Percentiles rank a stretch among this genome's conserved stretches.
These are phyloP conservation scores for Anagyrus pseudococci DNA, from an alignment of 2,888 invertebrate genomes.

Conservation along the genomic window DNA sequence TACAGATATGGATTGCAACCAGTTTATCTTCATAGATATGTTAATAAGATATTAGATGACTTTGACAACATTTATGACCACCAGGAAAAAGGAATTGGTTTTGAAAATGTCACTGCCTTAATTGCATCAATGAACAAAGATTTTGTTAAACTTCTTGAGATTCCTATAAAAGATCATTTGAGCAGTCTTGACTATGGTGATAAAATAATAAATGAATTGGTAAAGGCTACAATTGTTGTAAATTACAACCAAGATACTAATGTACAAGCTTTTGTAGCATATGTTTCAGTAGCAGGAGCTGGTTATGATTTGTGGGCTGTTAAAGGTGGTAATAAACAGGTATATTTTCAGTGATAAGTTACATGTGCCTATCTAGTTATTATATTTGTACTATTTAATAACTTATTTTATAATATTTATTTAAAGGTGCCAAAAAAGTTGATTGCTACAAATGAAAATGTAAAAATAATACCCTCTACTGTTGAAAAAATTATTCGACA, in stretches of 20 bases:
- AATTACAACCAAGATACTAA: slow-evolving; percentile 70
- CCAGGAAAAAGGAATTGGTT: slow-evolving; percentile 64
- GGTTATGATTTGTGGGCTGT: slow-evolving; percentile 66
- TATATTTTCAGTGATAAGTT: no score
- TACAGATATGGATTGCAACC: slow-evolving; percentile 67
- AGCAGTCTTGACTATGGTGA: slow-evolving; percentile 60
- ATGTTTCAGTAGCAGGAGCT: slow-evolving; percentile 65
- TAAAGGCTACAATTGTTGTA: slow-evolving; percentile 64
- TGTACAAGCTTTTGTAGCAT: slow-evolving; percentile 64
- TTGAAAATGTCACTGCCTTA: slow-evolving; percentile 64
- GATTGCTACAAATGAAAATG: slow-evolving; percentile 48
- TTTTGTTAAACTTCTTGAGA: slow-evolving; percentile 62
- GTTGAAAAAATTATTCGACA: slow-evolving; percentile 50
- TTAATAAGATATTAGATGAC: slow-evolving; percentile 45
- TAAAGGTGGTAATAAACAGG: slow-evolving; percentile 67
- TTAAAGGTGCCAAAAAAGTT: slow-evolving; percentile 54
- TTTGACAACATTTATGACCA: slow-evolving; percentile 66
- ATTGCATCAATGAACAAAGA: slow-evolving; percentile 64
- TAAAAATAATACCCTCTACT: slow-evolving; percentile 45
- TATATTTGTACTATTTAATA: background rate
- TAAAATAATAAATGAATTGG: slow-evolving; percentile 66
- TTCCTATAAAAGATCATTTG: slow-evolving; percentile 58
- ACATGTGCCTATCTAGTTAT: no score
- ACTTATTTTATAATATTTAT: slow-evolving; percentile 1
- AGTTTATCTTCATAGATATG: slow-evolving; percentile 56